A percentile compares a stretch with the other conserved stretches of the same genome.
Conservation (phyloP, 2,888 invertebrate genomes). For the Pedicia rivosa region DNA sequence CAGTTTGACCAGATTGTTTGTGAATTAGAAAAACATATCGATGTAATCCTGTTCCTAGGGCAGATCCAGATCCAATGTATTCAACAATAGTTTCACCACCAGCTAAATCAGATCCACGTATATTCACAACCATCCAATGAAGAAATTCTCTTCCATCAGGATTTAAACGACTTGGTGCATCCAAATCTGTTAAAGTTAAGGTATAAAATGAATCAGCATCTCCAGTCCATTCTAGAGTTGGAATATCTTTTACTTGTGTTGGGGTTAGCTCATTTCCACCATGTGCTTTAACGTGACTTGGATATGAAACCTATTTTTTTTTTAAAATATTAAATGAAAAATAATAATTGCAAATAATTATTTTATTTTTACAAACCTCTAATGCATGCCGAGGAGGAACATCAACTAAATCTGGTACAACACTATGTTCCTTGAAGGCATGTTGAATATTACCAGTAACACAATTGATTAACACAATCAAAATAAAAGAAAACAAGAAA, state of each 20-base stretch:
- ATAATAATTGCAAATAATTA: too few species aligned
- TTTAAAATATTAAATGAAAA: too few species aligned
- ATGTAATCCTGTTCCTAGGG: slow-evolving; percentile 57
- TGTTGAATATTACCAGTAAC: too few species aligned
- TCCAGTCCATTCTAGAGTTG: slow-evolving; percentile 6
- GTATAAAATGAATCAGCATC: slow-evolving; percentile 7
- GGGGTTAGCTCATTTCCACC: too few species aligned
- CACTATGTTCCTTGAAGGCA: too few species aligned
- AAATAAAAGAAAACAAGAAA: too few species aligned
- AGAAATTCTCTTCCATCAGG: slow-evolving; percentile 76
- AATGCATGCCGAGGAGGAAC: too few species aligned
- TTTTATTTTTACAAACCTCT: too few species aligned
- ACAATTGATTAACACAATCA: too few species aligned
- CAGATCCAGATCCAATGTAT: slow-evolving; percentile 77
- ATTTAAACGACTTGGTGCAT: slow-evolving; percentile 70
- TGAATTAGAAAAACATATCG: slow-evolving; percentile 66
- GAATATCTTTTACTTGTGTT: neutral
- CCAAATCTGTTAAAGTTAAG: slow-evolving; percentile 45
- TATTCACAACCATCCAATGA: slow-evolving; percentile 82
- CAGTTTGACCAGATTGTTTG: slow-evolving; percentile 46
- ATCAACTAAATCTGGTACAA: too few species aligned
- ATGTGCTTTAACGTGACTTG: neutral
- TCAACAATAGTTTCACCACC: slow-evolving; percentile 58
- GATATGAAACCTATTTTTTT: too few species aligned
- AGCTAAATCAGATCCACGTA: slow-evolving; percentile 51